Percentiles rank a stretch among this genome's conserved stretches.
phyloP scores from a whole-genome alignment of 2,113 vertebrate species.

The Rhinolophus sinicus region DNA sequence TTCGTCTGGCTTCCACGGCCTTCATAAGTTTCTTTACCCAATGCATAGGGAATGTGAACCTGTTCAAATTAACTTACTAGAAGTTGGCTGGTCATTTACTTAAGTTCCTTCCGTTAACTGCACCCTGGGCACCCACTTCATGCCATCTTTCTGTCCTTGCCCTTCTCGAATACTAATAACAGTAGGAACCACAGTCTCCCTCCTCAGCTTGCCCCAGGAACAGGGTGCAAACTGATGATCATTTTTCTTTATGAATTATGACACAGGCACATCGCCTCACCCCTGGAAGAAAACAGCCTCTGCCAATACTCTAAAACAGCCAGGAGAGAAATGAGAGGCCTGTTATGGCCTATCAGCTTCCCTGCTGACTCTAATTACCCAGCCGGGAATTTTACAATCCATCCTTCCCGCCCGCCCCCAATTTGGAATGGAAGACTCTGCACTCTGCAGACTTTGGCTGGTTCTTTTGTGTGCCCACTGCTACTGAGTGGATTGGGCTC shows the following conservation, averaged over 20 bases:
- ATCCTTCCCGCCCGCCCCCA: slow-evolving; percentile 64
- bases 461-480: slow-evolving; percentile 84
- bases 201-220: slow-evolving; percentile 77
- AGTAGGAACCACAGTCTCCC: slow-evolving; percentile 76
- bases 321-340: slow-evolving; percentile 85
- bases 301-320: slow-evolving; percentile 85
- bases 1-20: neutral
- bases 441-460: slow-evolving; percentile 84
- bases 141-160: slow-evolving; percentile 34
- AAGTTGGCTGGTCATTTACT: neutral
- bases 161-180: slow-evolving; percentile 75
- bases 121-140: neutral
- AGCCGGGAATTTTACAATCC: slow-evolving; percentile 86
- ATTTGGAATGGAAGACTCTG: slow-evolving; percentile 58
- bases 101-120: neutral
- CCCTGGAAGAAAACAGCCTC: slow-evolving; percentile 84
- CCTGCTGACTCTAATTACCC: slow-evolving; percentile 90
- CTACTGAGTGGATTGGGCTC: slow-evolving; percentile 84
- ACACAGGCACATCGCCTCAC: slow-evolving; percentile 82
- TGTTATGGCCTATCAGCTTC: slow-evolving; percentile 83
- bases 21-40: neutral
- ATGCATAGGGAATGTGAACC: neutral
- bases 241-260: slow-evolving; percentile 86
- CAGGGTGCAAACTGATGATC: slow-evolving; percentile 80
- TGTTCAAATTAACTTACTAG: slow-evolving; percentile 32